phyloP scores from a whole-genome alignment of 1,140 invertebrate genomes.

The Papilio dardanus region DNA sequence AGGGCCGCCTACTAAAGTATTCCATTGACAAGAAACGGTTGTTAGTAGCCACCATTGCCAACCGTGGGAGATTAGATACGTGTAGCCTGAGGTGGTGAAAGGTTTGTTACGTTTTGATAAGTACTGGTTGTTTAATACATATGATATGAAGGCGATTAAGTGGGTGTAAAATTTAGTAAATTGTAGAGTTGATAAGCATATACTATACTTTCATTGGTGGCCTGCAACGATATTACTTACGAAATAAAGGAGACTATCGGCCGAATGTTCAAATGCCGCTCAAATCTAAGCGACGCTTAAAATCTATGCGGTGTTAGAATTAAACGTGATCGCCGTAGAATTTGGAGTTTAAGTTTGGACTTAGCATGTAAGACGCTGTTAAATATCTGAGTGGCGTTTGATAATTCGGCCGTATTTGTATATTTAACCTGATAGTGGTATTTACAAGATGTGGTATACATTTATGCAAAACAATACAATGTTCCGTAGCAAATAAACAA shows the following conservation, averaged over 20 bases:
- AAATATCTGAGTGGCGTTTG: no score
- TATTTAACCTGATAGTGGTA: no score
- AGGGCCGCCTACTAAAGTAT: slow-evolving; percentile 41
- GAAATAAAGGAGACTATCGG: no score
- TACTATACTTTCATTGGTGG: neutral
- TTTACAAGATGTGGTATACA: neutral
- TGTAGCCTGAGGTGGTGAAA: slow-evolving; percentile 24
- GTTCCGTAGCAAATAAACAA: neutral
- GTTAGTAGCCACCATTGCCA: slow-evolving; percentile 41
- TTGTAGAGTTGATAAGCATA: neutral
- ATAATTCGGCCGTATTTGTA: no score
- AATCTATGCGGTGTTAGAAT: no score
- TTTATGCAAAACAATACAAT: neutral
- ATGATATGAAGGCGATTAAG: slow-evolving; percentile 7
- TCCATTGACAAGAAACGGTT: slow-evolving; percentile 52
- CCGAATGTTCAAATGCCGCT: no score
- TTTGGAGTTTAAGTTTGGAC: no score
- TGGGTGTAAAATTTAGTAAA: slow-evolving; percentile 3
- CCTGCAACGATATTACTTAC: neutral
- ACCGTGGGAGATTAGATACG: slow-evolving; percentile 47
- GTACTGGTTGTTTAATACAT: slow-evolving; percentile 12
- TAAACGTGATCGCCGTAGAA: no score
- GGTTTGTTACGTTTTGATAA: slow-evolving; percentile 4
- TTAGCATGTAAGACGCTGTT: no score
- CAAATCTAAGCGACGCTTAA: no score